phyloP scores from a whole-genome alignment of 2,888 invertebrate species.

The Cephus rjabovi region DNA sequence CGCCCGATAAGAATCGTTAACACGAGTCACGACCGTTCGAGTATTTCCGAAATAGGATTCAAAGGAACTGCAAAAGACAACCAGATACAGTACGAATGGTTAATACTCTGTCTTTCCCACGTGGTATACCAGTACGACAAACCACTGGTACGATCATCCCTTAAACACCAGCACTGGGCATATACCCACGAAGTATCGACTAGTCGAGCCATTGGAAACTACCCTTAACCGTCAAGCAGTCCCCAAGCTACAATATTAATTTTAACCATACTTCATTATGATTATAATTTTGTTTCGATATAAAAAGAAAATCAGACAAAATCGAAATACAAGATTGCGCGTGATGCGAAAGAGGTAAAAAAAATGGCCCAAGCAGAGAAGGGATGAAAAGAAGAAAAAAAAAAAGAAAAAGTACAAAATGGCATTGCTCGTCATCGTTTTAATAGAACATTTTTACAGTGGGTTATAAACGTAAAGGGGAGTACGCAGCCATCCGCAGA shows the following conservation, averaged over 20 bases:
- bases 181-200: neutral
- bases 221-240: neutral
- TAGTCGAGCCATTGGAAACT: neutral
- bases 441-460: constrained; percentile 44
- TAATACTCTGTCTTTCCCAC: too few relatives aligned
- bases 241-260: neutral
- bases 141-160: neutral
- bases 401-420: neutral
- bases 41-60: neutral
- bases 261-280: neutral
- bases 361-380: neutral
- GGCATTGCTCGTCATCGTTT: neutral
- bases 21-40: neutral
- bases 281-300: neutral
- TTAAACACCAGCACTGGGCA: neutral
- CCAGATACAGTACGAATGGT: neutral
- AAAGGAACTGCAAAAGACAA: neutral
- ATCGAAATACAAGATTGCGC: neutral
- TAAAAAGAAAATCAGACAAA: neutral
- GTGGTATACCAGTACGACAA: neutral
- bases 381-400: neutral
- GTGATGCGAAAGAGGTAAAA: neutral
- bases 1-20: neutral
- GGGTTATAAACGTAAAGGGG: constrained; percentile 28
- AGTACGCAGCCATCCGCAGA: constrained; percentile 27